Evolutionary conservation across 2,797 vertebrate species (phyloP).

Genomic region (Mus minutoides): DNA sequence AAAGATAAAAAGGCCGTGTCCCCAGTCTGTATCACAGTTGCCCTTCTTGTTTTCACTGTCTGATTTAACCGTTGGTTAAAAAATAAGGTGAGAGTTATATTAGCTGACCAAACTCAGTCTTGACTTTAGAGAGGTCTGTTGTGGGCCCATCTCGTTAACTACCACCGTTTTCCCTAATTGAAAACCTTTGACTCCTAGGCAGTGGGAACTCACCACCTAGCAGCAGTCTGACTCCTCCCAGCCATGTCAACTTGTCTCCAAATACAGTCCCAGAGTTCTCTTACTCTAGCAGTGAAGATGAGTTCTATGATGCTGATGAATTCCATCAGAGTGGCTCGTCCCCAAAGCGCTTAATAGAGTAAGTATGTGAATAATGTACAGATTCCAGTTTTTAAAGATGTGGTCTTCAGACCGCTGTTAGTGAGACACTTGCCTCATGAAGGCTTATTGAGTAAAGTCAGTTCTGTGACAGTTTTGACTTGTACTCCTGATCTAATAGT

Average conservation of each 20-base stretch:
- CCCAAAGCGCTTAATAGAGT: constrained; percentile 96
- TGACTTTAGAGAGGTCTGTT: constrained; percentile 43
- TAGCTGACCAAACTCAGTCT: constrained; percentile 33
- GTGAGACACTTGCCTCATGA: constrained; percentile 19
- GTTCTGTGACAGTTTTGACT: neutral
- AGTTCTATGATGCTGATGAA: constrained; percentile 99
- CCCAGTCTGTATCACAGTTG: neutral
- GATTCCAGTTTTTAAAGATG: constrained; percentile 54
- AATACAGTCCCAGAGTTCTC: constrained; percentile 99
- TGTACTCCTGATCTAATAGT: constrained; percentile 26
- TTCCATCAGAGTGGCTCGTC: constrained; percentile 97
- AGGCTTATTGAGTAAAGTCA: constrained; percentile 4
- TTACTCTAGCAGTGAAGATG: constrained; percentile 99
- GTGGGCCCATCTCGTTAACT: neutral
- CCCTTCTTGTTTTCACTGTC: constrained; percentile 43
- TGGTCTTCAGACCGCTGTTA: constrained; percentile 30
- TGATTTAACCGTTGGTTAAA: constrained; percentile 53
- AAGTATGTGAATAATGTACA: constrained; percentile 85
- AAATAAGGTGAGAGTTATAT: neutral
- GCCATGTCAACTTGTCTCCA: constrained; percentile 95
- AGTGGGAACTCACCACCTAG: constrained; percentile 96
- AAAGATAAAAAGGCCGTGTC: neutral
- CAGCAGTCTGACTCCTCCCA: constrained; percentile 95
- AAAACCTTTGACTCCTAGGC: constrained; percentile 86
- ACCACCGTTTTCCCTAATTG: constrained; percentile 50